Evolutionary conservation across 2,113 vertebrate species (phyloP).

Genomic region (Pedetes capensis): DNA sequence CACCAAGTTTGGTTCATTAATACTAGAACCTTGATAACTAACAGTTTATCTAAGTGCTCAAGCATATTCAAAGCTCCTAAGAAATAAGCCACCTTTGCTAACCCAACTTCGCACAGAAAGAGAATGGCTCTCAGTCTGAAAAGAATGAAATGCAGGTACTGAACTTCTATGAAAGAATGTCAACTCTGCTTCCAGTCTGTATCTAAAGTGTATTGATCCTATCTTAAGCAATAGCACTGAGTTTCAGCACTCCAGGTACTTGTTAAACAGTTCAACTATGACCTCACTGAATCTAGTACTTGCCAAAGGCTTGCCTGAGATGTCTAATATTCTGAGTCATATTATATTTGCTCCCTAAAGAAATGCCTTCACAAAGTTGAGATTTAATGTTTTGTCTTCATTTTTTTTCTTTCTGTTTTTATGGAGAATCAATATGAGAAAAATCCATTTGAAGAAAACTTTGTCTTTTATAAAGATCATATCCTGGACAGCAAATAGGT

Average conservation of each 20-base stretch:
- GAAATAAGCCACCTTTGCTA: not conserved
- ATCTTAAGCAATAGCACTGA: constrained; percentile 19
- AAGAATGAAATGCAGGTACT: constrained; percentile 17
- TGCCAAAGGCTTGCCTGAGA: constrained; percentile 53
- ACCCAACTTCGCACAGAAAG: not conserved
- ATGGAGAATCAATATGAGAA: constrained; percentile 67
- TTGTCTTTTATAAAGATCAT: constrained; percentile 45
- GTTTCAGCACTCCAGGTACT: constrained; percentile 12
- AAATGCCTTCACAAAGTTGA: constrained; percentile 44
- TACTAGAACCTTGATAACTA: constrained; percentile 10
- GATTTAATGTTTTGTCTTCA: constrained; percentile 62
- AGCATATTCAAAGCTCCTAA: constrained; percentile 12
- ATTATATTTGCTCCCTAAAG: constrained; percentile 33
- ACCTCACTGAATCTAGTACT: constrained; percentile 35
- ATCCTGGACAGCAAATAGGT: constrained; percentile 45
- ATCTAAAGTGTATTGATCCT: constrained; percentile 40
- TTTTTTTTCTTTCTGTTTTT: not conserved
- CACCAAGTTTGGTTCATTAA: not conserved
- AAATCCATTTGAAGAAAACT: constrained; percentile 59
- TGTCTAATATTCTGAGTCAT: constrained; percentile 39
- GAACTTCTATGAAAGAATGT: not conserved
- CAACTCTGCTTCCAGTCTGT: constrained; percentile 4
- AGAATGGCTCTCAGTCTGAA: not conserved
- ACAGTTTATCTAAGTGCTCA: not conserved
- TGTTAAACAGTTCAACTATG: constrained; percentile 34